Base-by-base conservation (phyloP, 2,888 invertebrate species). In the Agelastica alni region DNA sequence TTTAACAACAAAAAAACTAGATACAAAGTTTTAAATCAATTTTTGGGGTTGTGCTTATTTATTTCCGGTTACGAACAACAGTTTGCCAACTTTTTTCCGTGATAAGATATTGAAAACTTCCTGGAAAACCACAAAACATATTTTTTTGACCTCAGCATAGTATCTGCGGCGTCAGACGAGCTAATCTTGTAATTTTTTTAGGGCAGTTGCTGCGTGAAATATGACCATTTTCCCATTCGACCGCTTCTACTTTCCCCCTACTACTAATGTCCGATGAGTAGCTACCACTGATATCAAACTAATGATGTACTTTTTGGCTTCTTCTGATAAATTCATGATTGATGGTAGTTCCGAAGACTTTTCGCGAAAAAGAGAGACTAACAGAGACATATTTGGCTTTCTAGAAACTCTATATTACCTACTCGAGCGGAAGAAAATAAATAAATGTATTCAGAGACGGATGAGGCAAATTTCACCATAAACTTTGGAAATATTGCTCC, bases 221-320 rank as follows among this genome's bases (percentile, higher is more conserved):
- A 68, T 68, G 65, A 64, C 56, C 61, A 58, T 59, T 63, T 63
- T 54, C 60, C 56, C 58, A 62, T 63, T 57, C 59, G 60, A 56
- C 56, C 64, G 59, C 46, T 61, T 46, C 36, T 36, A 39, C 52
- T 56, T 62, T 58, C 59, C 58, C 52, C 57, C 54, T 53, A 48
- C 54, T 60, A 58, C 67, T 68, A 69, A 70, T 68, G 67, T 63
- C 66, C 64, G 66, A 66, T 64, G 67, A 68, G 64, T 64, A 65
- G 62, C 63, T 64, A 63, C 65, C 63, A 66, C 70, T 72, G 72
- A 72, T 73, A 72, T 63, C 67, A 68, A 72, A 73, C 72, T 73
- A 74, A 74, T 73, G 73, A 74, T 73, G 70, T 69, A 72, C 70
- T 72, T 71, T 71, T 72, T 69, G 69, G 70, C 65, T 68, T 62